Conservation (phyloP, 2,113 vertebrate genomes). For the Otis tarda region DNA sequence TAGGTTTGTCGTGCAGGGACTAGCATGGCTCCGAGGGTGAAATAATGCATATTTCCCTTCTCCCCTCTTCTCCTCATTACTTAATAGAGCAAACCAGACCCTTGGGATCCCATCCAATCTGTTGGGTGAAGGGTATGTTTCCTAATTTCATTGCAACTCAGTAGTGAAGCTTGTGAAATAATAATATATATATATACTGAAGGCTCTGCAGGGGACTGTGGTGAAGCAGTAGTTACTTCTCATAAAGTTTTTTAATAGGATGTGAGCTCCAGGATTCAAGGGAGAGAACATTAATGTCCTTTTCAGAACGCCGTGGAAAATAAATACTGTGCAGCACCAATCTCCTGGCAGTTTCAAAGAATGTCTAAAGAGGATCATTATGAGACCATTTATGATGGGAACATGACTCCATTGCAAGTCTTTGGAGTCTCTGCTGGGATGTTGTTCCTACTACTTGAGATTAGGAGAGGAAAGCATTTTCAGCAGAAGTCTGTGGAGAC, state of each 20-base stretch:
- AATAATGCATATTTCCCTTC: slow-evolving; percentile 29
- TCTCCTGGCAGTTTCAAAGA: slow-evolving; percentile 70
- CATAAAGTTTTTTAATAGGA: slow-evolving; percentile 63
- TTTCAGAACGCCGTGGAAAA: slow-evolving; percentile 58
- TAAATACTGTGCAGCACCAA: slow-evolving; percentile 59
- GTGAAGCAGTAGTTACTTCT: slow-evolving; percentile 65
- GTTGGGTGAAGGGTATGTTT: slow-evolving; percentile 52
- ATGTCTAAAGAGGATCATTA: slow-evolving; percentile 68
- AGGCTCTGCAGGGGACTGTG: slow-evolving; percentile 54
- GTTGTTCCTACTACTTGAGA: slow-evolving; percentile 64
- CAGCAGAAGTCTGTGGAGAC: slow-evolving; percentile 64
- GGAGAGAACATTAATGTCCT: slow-evolving; percentile 65
- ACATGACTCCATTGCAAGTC: slow-evolving; percentile 62
- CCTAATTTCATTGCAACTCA: slow-evolving; percentile 67
- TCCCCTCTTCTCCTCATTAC: slow-evolving; percentile 10
- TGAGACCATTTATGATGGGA: slow-evolving; percentile 59
- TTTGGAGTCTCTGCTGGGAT: slow-evolving; percentile 63
- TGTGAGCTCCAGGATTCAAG: slow-evolving; percentile 56
- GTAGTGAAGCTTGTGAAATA: slow-evolving; percentile 69
- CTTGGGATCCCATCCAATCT: slow-evolving; percentile 42
- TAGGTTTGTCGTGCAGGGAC: not conserved
- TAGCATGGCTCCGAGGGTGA: not conserved
- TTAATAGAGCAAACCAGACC: slow-evolving; percentile 45
- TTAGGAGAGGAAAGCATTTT: slow-evolving; percentile 72
- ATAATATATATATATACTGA: slow-evolving; percentile 54